phyloP scores from a whole-genome alignment of 2,888 invertebrate genomes.

The Drosophila tanythrix region DNA sequence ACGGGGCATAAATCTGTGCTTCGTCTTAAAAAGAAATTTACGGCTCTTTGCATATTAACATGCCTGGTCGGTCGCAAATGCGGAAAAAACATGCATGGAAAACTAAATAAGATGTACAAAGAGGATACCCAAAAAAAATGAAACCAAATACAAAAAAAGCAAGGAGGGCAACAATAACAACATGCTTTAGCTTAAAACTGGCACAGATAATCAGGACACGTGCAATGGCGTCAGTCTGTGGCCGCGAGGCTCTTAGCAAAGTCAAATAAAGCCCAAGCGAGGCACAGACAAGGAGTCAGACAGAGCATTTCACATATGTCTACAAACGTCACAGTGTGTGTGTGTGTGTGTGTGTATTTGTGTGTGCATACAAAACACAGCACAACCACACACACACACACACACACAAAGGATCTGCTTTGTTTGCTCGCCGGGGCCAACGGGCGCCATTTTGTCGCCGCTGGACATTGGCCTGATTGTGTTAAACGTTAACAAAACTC shows the following conservation, averaged over 20 bases:
- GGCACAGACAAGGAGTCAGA: constrained; percentile 49
- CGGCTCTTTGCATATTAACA: constrained; percentile 62
- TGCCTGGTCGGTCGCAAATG: constrained; percentile 54
- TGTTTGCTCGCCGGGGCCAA: constrained; percentile 41
- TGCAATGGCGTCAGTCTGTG: constrained; percentile 60
- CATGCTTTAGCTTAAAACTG: constrained; percentile 14
- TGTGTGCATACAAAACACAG: not conserved
- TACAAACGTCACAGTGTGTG: not conserved
- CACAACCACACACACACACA: not conserved
- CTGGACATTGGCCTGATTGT: constrained; percentile 40
- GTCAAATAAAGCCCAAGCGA: constrained; percentile 55
- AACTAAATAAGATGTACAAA: constrained; percentile 44
- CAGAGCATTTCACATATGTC: constrained; percentile 38
- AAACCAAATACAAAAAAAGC: constrained; percentile 3
- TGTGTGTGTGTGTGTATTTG: not conserved
- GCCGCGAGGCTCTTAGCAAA: constrained; percentile 46
- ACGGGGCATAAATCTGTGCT: constrained; percentile 61
- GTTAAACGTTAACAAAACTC: constrained; percentile 27
- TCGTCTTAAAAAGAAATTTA: constrained; percentile 40
- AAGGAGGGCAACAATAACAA: not conserved
- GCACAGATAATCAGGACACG: constrained; percentile 49
- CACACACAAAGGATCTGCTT: constrained; percentile 13
- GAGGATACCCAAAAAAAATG: constrained; percentile 11
- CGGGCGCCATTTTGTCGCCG: constrained; percentile 56
- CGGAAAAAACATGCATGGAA: constrained; percentile 46